These are phyloP conservation scores for Aleiodes sp. DNA, from an alignment of 1,140 invertebrate species.

Conservation along the genomic window DNA sequence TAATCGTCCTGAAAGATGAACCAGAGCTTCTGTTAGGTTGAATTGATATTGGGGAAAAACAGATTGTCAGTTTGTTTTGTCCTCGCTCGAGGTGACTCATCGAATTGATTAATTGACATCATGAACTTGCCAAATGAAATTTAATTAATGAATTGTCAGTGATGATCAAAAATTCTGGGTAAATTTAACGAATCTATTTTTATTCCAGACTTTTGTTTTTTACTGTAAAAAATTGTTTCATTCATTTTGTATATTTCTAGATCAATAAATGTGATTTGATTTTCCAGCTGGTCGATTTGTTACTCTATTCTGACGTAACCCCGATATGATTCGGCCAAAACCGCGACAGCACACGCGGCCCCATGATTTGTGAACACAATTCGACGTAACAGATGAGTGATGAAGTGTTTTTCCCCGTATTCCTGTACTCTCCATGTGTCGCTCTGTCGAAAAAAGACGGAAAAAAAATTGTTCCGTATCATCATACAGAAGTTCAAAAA, in stretches of 20 bases:
- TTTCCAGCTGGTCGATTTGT: neutral
- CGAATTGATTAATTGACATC: no score
- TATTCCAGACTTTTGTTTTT: neutral
- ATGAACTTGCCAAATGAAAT: no score
- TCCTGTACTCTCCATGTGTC: neutral
- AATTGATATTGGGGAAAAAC: no score
- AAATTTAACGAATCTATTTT: neutral
- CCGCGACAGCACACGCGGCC: neutral
- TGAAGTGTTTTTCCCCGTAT: neutral
- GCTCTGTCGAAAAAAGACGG: no score
- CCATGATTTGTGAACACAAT: conserved; percentile 12
- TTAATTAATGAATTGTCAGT: no score
- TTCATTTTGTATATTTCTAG: neutral
- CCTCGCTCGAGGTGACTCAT: no score
- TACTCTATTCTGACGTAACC: neutral
- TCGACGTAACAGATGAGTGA: conserved; percentile 10
- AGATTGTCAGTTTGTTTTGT: no score
- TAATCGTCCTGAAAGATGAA: no score
- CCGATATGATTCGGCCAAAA: conserved; percentile 12
- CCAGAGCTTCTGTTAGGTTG: no score
- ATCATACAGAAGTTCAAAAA: neutral
- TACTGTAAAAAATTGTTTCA: neutral
- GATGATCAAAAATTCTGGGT: neutral
- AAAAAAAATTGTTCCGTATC: conserved; percentile 6
- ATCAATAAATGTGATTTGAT: conserved; percentile 2